phyloP scores from a whole-genome alignment of 2,797 vertebrate species.

The Peromyscus aztecus region DNA sequence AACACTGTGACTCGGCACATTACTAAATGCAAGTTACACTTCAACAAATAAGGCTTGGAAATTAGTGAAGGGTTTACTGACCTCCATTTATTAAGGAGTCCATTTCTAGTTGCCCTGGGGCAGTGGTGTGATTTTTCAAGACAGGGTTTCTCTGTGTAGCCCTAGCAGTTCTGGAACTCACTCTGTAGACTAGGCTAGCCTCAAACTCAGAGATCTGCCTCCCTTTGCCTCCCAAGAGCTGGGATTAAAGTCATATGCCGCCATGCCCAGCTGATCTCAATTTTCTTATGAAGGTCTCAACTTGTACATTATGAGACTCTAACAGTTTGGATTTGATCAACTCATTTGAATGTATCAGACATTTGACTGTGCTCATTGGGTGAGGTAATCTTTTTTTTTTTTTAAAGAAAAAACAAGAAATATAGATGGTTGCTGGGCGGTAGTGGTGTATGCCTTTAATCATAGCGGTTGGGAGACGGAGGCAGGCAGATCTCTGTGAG shows the following conservation, averaged over 20 bases:
- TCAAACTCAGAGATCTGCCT: not conserved
- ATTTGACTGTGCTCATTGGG: not conserved
- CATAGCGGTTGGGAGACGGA: not conserved
- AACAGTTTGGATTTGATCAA: not conserved
- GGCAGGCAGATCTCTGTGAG: not conserved
- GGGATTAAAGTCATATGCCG: not conserved
- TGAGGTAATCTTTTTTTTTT: not conserved
- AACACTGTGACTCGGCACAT: not conserved
- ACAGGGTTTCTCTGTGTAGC: not conserved
- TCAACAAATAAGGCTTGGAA: constrained; percentile 38
- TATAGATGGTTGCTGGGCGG: not conserved
- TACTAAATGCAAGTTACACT: not conserved
- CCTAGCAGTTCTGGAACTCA: not conserved
- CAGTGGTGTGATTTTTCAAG: not conserved
- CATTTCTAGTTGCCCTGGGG: not conserved
- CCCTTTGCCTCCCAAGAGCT: not conserved
- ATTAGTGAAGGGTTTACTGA: not conserved
- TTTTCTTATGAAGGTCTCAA: not conserved
- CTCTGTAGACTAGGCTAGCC: not conserved
- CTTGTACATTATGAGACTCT: not conserved
- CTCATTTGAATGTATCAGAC: not conserved
- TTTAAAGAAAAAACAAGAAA: not conserved
- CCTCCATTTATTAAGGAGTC: not conserved
- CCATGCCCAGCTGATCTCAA: not conserved
- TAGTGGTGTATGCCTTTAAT: not conserved